Conservation (phyloP, 2,888 invertebrate species). For the Trachelus stipa region DNA sequence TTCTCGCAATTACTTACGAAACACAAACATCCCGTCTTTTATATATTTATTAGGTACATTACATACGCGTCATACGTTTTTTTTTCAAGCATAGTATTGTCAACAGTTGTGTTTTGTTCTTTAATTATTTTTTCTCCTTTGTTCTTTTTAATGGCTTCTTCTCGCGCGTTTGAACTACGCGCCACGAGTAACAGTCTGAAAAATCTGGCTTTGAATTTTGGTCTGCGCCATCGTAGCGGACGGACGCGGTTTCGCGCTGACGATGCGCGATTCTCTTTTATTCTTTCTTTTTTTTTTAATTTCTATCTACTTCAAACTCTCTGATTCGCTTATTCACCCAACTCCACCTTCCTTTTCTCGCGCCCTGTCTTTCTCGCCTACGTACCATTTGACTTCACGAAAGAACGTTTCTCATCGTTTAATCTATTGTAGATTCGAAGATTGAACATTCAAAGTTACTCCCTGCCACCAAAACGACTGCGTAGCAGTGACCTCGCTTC, state of each 20-base stretch:
- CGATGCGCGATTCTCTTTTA: neutral
- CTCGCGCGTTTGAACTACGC: conserved; percentile 10
- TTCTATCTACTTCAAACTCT: neutral
- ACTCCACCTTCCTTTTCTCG: neutral
- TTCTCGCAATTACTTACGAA: conserved; percentile 47
- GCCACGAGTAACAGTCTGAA: conserved; percentile 38
- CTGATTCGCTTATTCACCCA: neutral
- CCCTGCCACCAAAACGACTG: neutral
- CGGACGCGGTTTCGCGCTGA: conserved; percentile 6
- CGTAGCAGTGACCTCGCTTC: neutral
- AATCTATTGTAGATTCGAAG: neutral
- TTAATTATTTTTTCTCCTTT: conserved; percentile 41
- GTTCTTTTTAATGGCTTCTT: conserved; percentile 15
- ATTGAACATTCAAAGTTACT: neutral
- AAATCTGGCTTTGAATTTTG: conserved; percentile 28
- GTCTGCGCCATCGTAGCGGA: neutral
- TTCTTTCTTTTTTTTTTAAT: neutral
- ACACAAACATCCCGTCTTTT: conserved; percentile 52
- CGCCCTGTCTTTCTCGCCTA: neutral
- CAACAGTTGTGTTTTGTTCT: conserved; percentile 54
- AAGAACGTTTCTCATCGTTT: neutral
- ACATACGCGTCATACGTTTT: conserved; percentile 59
- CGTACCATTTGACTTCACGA: neutral
- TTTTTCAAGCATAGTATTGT: conserved; percentile 64
- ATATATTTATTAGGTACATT: conserved; percentile 58